Evolutionary conservation across 2,888 invertebrate genomes (phyloP).

Genomic region (Phalangium opilio): DNA sequence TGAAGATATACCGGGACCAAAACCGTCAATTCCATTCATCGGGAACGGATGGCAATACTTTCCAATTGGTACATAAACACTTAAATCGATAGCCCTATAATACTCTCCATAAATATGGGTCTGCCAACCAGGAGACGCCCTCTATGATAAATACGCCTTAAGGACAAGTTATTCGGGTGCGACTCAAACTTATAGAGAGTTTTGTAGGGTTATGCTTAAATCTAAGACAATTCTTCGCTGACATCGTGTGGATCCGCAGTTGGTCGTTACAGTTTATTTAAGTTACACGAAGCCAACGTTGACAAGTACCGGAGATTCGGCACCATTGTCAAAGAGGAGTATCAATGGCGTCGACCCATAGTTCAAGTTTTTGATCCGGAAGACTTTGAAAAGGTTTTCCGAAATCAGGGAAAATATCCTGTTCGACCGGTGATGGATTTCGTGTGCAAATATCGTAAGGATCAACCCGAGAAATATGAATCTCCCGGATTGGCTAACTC

Average conservation of each 20-base stretch:
- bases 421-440: conserved; percentile 23
- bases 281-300: conserved; percentile 22
- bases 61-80: conserved; percentile 11
- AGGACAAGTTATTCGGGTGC: no score
- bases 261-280: conserved; percentile 19
- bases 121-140: no score
- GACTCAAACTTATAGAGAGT: no score
- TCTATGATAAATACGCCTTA: no score
- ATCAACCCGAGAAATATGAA: conserved; percentile 21
- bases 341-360: conserved; percentile 20
- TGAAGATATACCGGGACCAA: conserved; percentile 22
- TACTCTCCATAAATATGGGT: no score
- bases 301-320: conserved; percentile 24
- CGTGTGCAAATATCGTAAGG: conserved; percentile 19
- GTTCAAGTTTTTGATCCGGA: conserved; percentile 23
- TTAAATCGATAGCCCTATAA: no score
- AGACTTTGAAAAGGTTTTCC: conserved; percentile 22
- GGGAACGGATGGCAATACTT: conserved; percentile 24
- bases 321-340: conserved; percentile 22
- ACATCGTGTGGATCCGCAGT: not conserved
- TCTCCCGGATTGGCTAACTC: conserved; percentile 21
- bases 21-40: conserved; percentile 23
- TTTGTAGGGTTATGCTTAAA: no score
- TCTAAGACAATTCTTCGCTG: not conserved
- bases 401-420: conserved; percentile 22